Conservation (phyloP, 2,113 vertebrate species). For the Lophochroa leadbeateri region DNA sequence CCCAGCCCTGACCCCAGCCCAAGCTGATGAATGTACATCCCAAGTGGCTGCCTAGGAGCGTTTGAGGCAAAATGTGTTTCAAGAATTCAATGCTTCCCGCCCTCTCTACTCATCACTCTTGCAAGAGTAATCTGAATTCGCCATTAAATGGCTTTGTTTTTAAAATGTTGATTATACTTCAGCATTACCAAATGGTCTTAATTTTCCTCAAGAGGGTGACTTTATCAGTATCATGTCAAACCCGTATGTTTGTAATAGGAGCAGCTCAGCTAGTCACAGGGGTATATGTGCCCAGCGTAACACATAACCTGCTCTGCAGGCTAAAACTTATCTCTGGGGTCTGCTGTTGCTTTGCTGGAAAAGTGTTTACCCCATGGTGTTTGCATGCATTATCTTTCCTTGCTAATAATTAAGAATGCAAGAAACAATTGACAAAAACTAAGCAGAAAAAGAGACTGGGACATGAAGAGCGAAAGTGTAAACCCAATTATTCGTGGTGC, state of each 20-base stretch:
- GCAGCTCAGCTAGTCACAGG: not conserved
- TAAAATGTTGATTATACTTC: not conserved
- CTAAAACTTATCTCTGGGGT: not conserved
- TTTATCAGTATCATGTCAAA: not conserved
- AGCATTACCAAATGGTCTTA: not conserved
- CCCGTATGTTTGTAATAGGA: not conserved
- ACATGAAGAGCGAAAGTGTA: fast-evolving
- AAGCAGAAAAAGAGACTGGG: not conserved
- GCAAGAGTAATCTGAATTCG: not conserved
- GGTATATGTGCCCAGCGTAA: not conserved
- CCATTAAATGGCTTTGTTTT: not conserved
- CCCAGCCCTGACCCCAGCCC: not conserved
- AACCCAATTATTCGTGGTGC: not conserved
- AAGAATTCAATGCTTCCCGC: not conserved
- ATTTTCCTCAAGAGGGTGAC: not conserved
- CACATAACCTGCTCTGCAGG: not conserved
- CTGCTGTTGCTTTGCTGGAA: not conserved
- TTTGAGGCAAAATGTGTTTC: not conserved
- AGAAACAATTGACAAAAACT: not conserved
- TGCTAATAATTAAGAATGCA: not conserved
- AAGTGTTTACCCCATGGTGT: not conserved
- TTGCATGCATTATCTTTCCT: not conserved
- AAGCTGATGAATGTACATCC: not conserved
- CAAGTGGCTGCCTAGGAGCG: not conserved
- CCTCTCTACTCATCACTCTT: not conserved